phyloP scores from a whole-genome alignment of 2,888 invertebrate genomes.

The Geophilus truncorum region DNA sequence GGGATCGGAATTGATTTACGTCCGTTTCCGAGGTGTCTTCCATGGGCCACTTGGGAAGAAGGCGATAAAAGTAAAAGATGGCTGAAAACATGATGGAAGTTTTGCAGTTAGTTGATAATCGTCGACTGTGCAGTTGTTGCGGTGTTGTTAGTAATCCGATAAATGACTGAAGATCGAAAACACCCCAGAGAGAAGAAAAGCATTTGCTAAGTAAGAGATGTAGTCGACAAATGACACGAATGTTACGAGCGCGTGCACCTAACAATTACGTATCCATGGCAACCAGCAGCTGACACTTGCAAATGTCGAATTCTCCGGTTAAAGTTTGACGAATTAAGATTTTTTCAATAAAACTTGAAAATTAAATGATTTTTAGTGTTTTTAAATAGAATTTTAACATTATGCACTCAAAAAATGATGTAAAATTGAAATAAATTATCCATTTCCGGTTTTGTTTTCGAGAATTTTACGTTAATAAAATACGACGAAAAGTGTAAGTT shows the following conservation, averaged over 20 bases:
- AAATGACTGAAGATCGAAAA: too few species aligned
- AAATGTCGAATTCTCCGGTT: background rate
- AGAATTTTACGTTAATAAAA: too few species aligned
- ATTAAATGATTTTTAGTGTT: too few species aligned
- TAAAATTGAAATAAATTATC: too few species aligned
- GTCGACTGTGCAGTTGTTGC: too few species aligned
- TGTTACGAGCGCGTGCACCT: background rate
- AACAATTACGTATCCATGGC: background rate
- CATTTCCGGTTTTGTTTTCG: too few species aligned
- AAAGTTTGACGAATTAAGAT: background rate
- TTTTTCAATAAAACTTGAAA: too few species aligned
- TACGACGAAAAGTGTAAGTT: too few species aligned
- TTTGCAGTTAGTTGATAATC: too few species aligned
- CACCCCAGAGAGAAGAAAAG: background rate
- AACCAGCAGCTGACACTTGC: background rate
- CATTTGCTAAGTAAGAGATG: background rate
- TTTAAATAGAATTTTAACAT: too few species aligned
- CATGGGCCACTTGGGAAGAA: background rate
- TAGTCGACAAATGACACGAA: background rate
- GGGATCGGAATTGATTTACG: background rate
- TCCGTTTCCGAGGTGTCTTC: background rate
- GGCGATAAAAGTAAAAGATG: background rate
- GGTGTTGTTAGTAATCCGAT: too few species aligned
- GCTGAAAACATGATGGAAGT: background rate
- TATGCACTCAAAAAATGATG: too few species aligned